A percentile compares a stretch with the other conserved stretches of the same genome.
Evolutionary conservation across 2,888 invertebrate genomes (phyloP).

Genomic region (Agriopis leucophaearia): DNA sequence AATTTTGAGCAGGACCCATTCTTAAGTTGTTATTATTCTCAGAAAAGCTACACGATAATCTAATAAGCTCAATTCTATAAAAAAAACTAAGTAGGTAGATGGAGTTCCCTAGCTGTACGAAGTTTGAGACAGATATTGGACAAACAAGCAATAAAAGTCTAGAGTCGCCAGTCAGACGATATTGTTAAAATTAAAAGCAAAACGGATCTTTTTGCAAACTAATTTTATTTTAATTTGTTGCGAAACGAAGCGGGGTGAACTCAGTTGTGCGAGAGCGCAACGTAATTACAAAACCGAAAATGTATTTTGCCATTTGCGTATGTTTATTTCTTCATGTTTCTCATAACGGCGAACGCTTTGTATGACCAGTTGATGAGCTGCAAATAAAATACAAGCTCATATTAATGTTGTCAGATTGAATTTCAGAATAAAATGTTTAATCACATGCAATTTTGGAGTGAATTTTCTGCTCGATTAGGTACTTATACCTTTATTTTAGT

Average conservation of each 20-base stretch:
- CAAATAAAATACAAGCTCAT: constrained; percentile 54
- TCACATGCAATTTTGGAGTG: neutral
- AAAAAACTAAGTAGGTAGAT: constrained; percentile 12
- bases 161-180: constrained; percentile 41
- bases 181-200: constrained; percentile 50
- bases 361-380: constrained; percentile 85
- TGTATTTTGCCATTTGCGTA: constrained; percentile 45
- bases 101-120: neutral
- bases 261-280: constrained; percentile 46
- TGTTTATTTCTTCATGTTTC: constrained; percentile 78
- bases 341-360: constrained; percentile 83
- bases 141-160: constrained; percentile 32
- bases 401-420: constrained; percentile 21
- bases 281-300: constrained; percentile 51
- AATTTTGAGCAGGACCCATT: neutral
- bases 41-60: neutral
- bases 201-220: constrained; percentile 44
- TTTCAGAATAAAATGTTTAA: constrained; percentile 17
- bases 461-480: neutral
- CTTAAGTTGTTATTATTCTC: neutral
- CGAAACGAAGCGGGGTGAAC: constrained; percentile 51
- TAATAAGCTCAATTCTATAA: constrained; percentile 15
- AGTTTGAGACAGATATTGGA: constrained; percentile 24
- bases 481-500: neutral
- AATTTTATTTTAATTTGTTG: constrained; percentile 53